Conservation (phyloP, 92 coral and sea anemone genomes). For the Zoanthus gigantus region DNA sequence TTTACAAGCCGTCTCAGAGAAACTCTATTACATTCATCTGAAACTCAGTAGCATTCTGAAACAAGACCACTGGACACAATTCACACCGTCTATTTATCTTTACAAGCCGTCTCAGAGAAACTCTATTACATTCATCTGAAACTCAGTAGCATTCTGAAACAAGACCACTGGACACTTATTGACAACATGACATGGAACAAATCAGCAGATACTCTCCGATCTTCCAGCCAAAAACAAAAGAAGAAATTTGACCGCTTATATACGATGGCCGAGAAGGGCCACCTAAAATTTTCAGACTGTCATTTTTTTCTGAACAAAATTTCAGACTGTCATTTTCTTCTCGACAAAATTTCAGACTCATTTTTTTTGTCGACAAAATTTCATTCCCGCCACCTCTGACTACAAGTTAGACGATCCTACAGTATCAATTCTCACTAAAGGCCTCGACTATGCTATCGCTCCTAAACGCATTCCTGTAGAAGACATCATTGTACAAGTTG, state of each 20-base stretch:
- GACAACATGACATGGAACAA: background rate
- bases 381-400: background rate
- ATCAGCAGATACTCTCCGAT: background rate
- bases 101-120: background rate
- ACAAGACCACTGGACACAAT: slow-evolving; percentile 3
- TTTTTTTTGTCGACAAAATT: background rate
- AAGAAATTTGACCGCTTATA: background rate
- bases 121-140: slow-evolving; percentile 1
- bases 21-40: slow-evolving; percentile 3
- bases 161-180: slow-evolving; percentile 9
- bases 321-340: too few species aligned
- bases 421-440: background rate
- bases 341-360: background rate
- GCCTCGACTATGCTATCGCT: background rate
- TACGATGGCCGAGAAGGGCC: background rate
- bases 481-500: background rate
- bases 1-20: background rate
- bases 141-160: slow-evolving; percentile 4
- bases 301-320: too few species aligned
- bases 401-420: background rate
- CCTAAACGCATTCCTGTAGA: slow-evolving; percentile 11
- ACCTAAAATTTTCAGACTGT: too few species aligned
- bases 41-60: slow-evolving; percentile 1
- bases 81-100: slow-evolving; percentile 5
- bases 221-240: slow-evolving; percentile 4